Evolutionary conservation across 2,888 invertebrate genomes (phyloP), one percentile per base, ranked within the genome.

Genomic region (Tillus elongatus): DNA sequence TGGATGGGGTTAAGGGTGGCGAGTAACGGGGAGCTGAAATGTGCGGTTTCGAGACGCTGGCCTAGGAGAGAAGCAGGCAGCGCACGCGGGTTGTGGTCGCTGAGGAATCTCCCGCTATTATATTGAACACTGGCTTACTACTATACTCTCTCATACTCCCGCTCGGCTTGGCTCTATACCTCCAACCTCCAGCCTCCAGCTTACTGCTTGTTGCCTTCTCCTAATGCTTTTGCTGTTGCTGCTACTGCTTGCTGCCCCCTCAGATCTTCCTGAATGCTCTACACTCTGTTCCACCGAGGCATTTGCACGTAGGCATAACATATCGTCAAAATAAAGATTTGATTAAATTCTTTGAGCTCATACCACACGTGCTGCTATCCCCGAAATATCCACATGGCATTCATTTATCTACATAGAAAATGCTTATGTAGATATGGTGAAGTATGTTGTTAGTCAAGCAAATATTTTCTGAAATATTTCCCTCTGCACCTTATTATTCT

Each of bases 11-110:
- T 52, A 48, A 45, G 48, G 44, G 45, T 42, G 41, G 45, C 35
- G 42, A 38, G 46, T 45, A 42, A 35, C 19, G 52, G 61, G 54
- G 57, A 54, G 57, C 53, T 62, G 63, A 63, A 63, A 64, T 64
- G 64, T 60, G 60, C 58, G 65, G 65, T 65, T 64, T 61, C 56
- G 64, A 64, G 64, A 63, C 61, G 63, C 60, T 63, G 56, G 62
- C 62, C 62, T 58, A 61, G 60, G 58, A 61, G 60, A 50, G 53
- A 53, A 49, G 54, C 49, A 34, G 36, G 39, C 60, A 61, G 59
- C 58, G 63, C 61, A 60, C 60, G 62, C 61, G 61, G 63, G 59
- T 56, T 64, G 64, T 57, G 64, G 64, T 64, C 64, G 61, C 55
- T 54, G 61, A 63, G 63, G 64, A 64, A 64, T 64, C 63, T 62